Evolutionary conservation across 1,140 invertebrate genomes (phyloP), one percentile per base, ranked within the genome.

Genomic region (Calosoma granatense): DNA sequence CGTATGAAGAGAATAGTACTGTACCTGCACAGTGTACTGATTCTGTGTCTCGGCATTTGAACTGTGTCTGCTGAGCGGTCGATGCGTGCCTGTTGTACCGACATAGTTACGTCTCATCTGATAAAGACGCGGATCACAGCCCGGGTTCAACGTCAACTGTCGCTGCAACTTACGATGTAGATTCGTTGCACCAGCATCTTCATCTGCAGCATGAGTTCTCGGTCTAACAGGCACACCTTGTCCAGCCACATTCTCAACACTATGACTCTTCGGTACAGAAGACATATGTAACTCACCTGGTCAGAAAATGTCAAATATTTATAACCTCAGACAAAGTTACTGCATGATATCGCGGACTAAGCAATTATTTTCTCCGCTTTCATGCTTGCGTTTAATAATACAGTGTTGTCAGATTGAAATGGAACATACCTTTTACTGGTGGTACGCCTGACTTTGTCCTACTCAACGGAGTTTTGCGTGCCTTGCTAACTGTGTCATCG

Each of bases 61-160:
- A 54, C 53, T 54, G 56, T 69, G 71, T 63, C 65, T 71, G 12
- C 67, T 66, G 21, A 71, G 61, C 15, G 65, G 66, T 59, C 66
- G 62, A 47, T 70, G 71, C 57, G 9, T 11, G 15, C 41, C 15
- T 17, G 6, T 17, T 6, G 6, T 4, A 17, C 41, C 17, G 9
- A 47, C 9, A 47, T 11, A 47, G 3, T 17, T 65, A 68, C 17
- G 62, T 55, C 56, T 56, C 66, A 58, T 51, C 56, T 63, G 51
- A 58, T 41, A 36, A 47, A 90, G 70, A 53, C 88, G 73, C 6
- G 87, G 82, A 73, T 92, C 90, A 61, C 81, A 84, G 14, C 55
- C 61, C 0, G 89, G 89, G 73, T 92, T 92, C 0, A 93, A 69
- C 1, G 88, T 89, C 17, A 91, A 73, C 63, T 93, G 89, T 21